A percentile compares a stretch with the other conserved stretches of the same genome.
Evolutionary conservation across 2,888 invertebrate species (phyloP).

Genomic region (Tolmerus cingulatus): DNA sequence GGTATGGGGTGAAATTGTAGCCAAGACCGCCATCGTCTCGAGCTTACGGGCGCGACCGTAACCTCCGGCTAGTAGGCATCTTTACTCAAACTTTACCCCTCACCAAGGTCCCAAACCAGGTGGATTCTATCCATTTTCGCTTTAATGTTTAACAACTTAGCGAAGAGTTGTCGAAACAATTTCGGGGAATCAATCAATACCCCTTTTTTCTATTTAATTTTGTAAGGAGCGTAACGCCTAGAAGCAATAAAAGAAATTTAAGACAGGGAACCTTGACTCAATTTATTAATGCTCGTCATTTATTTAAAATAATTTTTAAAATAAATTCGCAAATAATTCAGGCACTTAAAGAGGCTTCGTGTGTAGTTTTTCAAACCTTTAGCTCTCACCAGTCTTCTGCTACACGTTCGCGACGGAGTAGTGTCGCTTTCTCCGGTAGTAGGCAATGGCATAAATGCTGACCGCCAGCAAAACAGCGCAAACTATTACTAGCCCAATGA

Average conservation of each 20-base stretch:
- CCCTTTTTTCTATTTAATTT: too few species aligned
- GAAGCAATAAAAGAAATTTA: background rate
- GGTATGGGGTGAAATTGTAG: too few species aligned
- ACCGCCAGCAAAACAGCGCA: constrained; percentile 4
- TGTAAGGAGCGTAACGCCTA: background rate
- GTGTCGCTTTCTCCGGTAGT: background rate
- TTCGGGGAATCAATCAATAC: too few species aligned
- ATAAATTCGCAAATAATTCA: background rate
- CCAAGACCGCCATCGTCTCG: too few species aligned
- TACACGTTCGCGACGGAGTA: background rate
- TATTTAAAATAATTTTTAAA: background rate
- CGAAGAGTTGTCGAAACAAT: too few species aligned
- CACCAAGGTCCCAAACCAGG: too few species aligned
- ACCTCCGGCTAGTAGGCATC: too few species aligned
- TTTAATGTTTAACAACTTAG: too few species aligned
- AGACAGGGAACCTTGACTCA: background rate
- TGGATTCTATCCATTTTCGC: too few species aligned
- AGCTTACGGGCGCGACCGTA: too few species aligned
- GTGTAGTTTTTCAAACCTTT: background rate
- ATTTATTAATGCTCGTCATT: background rate
- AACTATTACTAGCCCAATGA: background rate
- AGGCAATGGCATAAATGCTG: background rate
- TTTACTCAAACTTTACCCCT: too few species aligned
- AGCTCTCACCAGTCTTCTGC: background rate
- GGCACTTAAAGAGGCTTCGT: background rate